Evolutionary conservation across 2,888 invertebrate species (phyloP), one percentile per base, ranked within the genome.

Genomic region (Halictus ligatus): DNA sequence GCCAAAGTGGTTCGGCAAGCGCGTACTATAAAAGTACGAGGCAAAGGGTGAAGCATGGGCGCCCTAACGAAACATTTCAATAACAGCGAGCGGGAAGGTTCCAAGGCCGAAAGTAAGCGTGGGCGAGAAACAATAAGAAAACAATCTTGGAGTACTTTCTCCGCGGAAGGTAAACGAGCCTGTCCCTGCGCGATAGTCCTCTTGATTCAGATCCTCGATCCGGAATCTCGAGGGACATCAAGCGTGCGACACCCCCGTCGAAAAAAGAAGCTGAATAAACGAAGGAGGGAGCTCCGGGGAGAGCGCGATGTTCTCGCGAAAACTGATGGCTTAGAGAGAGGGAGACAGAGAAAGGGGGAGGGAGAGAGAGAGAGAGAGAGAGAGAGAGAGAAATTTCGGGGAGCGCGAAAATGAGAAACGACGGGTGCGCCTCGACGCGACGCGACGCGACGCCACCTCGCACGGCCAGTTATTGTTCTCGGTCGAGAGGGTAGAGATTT

Each of bases 361-460:
- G 12, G 13, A n/a, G 60, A 25, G 58, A 50, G 50, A 50, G 18
- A 50, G 18, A 50, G 50, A 18, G 18, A 50, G 50, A 18, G 50
- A 50, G 21, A 54, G 54, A 54, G 54, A 58, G n/a, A 40, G 18
- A 40, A 21, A 40, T 69, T 80, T 82, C 80, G 78, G 81, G 79
- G 83, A 87, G 92, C 88, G 92, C 88, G 92, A 92, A 92, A 92
- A 91, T 92, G 92, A 92, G 89, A 90, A 92, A 92, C 85, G 92
- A 88, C 71, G 74, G 86, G 87, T 84, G 87, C 73, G 71, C 58
- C 58, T 58, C n/a, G n/a, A 74, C 82, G 79, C 86, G 85, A 86
- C 72, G 54, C n/a, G n/a, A 74, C 82, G 79, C 86, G 85, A 86
- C 72, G 54, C 74, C 77, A 75, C 46, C 71, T 78, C 82, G 84